Evolutionary conservation across 2,113 vertebrate genomes (phyloP).

Genomic region (Amphiprion ocellaris): DNA sequence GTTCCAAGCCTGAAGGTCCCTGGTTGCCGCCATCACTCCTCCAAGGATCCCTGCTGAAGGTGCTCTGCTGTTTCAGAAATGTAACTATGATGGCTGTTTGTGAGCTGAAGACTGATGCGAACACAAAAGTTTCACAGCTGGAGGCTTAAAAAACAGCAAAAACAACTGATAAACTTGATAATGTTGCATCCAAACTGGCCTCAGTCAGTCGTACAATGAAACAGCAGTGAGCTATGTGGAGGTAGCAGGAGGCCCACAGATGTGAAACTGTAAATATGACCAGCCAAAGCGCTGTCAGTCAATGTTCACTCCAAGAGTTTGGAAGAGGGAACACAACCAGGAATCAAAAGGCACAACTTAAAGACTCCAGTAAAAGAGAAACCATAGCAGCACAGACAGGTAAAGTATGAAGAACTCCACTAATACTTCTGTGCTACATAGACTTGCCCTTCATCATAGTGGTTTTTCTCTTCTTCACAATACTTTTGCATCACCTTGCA

Average conservation of each 20-base stretch:
- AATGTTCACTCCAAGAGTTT: no score
- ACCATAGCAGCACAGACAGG: no score
- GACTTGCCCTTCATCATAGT: no score
- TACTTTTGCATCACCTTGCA: no score
- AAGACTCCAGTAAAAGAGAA: no score
- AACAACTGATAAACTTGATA: neutral
- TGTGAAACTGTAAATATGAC: neutral
- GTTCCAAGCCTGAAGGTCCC: constrained; percentile 63
- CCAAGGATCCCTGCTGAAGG: constrained; percentile 54
- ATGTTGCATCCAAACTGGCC: neutral
- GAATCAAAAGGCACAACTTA: no score
- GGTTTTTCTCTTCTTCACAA: no score
- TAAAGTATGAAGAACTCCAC: no score
- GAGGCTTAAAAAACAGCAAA: constrained; percentile 12
- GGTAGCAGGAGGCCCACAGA: neutral
- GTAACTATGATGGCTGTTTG: constrained; percentile 37
- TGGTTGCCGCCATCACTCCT: constrained; percentile 55
- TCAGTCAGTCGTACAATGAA: neutral
- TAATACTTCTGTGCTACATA: no score
- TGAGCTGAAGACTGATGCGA: neutral
- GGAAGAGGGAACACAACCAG: no score
- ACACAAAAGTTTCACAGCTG: constrained; percentile 39
- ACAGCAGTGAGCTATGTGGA: neutral
- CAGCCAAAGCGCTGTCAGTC: no score
- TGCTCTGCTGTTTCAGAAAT: constrained; percentile 56